A percentile compares a stretch with the other conserved stretches of the same genome.
These are phyloP conservation scores for Podotricha telesiphe DNA, from an alignment of 2,888 invertebrate species.

Conservation along the genomic window DNA sequence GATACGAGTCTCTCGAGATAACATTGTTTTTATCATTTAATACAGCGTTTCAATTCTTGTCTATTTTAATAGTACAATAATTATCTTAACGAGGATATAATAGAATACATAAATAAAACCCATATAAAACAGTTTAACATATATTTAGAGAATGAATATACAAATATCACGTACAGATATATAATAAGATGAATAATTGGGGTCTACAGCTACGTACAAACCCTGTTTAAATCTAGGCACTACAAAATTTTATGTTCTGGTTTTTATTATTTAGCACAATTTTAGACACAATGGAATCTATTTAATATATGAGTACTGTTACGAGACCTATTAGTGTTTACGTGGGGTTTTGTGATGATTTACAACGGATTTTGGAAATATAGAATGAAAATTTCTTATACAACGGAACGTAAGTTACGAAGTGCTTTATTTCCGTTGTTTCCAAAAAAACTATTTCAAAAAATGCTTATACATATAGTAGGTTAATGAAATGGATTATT, in stretches of 20 bases:
- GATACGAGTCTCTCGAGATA: conserved; percentile 55
- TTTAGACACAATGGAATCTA: conserved; percentile 40
- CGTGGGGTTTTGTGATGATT: conserved; percentile 27
- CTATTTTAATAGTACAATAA: conserved; percentile 36
- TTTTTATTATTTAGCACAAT: conserved; percentile 36
- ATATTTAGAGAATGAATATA: conserved; percentile 79
- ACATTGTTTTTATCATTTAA: conserved; percentile 47
- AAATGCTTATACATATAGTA: conserved; percentile 2
- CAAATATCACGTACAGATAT: conserved; percentile 74
- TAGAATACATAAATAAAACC: conserved; percentile 74
- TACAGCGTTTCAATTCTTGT: conserved; percentile 48
- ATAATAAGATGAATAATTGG: conserved; percentile 57
- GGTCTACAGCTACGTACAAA: conserved; percentile 45
- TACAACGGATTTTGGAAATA: conserved; percentile 11
- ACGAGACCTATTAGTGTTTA: conserved; percentile 40
- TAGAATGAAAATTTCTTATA: background rate
- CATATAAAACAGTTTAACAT: conserved; percentile 78
- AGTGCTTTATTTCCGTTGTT: background rate
- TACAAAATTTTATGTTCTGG: conserved; percentile 31
- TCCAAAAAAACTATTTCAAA: background rate
- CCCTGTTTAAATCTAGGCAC: conserved; percentile 47
- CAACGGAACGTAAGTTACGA: background rate
- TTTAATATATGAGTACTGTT: conserved; percentile 41
- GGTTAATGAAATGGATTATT: conserved; percentile 20
- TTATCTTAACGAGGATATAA: conserved; percentile 46